Conservation (phyloP, 2,113 vertebrate genomes). For the Plecotus auritus region DNA sequence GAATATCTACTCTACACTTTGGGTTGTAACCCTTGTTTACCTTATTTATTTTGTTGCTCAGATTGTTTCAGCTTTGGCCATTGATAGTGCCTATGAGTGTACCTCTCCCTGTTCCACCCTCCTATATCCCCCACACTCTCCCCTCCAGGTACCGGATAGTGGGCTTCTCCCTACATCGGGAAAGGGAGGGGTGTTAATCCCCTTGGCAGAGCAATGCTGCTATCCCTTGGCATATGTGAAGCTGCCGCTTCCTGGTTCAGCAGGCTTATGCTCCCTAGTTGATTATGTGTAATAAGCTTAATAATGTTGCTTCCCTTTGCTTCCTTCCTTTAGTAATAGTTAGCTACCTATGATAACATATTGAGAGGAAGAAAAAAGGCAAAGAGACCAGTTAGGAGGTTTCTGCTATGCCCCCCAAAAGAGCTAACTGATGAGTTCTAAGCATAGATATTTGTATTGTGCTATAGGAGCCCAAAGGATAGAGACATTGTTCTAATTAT, state of each 20-base stretch:
- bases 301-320: neutral
- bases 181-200: neutral
- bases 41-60: neutral
- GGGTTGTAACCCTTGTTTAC: neutral
- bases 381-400: neutral
- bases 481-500: neutral
- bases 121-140: no score
- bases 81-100: neutral
- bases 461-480: neutral
- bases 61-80: neutral
- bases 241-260: neutral
- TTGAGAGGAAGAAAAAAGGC: neutral
- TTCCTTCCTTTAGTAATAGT: neutral
- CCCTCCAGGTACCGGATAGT: neutral
- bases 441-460: neutral
- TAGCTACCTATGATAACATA: neutral
- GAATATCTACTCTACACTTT: neutral
- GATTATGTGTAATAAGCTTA: neutral
- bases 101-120: neutral
- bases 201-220: neutral
- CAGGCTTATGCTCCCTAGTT: neutral
- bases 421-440: neutral
- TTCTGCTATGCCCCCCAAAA: fast-evolving
- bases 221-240: neutral
- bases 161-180: no score